Evolutionary conservation across 2,797 vertebrate genomes (phyloP), one percentile per base, ranked within the genome.

Genomic region (Sebastes alutus): DNA sequence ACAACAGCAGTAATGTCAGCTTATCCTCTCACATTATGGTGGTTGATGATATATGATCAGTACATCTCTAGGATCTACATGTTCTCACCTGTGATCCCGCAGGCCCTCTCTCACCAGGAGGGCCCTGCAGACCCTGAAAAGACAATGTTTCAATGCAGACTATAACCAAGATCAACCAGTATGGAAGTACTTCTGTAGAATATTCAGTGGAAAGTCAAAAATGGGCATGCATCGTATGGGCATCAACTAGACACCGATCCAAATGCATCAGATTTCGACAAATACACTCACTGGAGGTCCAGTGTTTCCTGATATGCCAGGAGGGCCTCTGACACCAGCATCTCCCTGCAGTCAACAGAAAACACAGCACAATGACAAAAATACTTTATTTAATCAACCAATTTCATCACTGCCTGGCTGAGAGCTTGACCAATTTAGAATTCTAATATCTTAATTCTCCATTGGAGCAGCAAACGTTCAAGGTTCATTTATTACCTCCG

Each of bases 51-150:
- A 20, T 32, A 29, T 75, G 30, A 27, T 67, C 18, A 60, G 14
- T 27, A 9, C 2, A 5, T 25, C 32, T n/a, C 27, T 32, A 27
- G 18, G 11, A 2, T 42, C 11, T 30, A 10, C 20, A 8, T 22
- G 23, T 59, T 64, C 76, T 87, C 82, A 97, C 97, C 95, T 93
- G 93, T 75, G 94, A 93, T 78, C 96, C 97, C 0, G 86, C 83
- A 72, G 88, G 69, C 0, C 96, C 97, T 83, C 91, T 93, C 20
- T 93, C 94, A 68, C 96, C 96, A 2, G 86, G 68, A 6, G 78
- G 81, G 32, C 97, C 96, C n/a, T 72, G 79, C 54, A 92, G 87
- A 75, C 96, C 97, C 97, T 97, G 82, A 91, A 75, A 29, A 87
- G 81, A 64, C 16, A 70, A 27, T 46, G 16, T 63, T 42, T 23